A percentile compares a stretch with the other conserved stretches of the same genome.
Conservation (phyloP, 2,113 vertebrate genomes). For the Ovis aries region DNA sequence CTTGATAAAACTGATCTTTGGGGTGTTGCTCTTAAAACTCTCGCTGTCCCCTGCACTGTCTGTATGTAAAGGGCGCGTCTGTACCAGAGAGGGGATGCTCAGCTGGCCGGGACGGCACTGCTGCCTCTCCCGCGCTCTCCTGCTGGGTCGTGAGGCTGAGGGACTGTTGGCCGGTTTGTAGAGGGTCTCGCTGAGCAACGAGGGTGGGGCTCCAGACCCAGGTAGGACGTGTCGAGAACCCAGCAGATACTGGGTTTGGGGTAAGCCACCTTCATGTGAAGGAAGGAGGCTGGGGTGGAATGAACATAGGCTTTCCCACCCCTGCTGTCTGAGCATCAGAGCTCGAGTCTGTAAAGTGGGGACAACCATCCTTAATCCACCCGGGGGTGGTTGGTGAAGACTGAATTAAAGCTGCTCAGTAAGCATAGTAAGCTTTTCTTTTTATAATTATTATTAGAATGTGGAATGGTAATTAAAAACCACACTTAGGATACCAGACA, state of each 20-base stretch:
- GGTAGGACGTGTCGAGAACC: neutral
- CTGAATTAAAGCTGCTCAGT: neutral
- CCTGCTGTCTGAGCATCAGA: neutral
- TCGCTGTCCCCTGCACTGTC: neutral
- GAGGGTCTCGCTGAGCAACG: neutral
- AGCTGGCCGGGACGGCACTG: fast-evolving
- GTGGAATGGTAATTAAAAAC: neutral
- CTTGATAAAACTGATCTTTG: neutral
- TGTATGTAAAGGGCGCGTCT: neutral
- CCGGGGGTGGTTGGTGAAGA: neutral
- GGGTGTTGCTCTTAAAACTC: neutral
- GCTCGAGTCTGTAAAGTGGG: neutral
- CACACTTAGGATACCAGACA: neutral
- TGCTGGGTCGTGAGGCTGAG: fast-evolving
- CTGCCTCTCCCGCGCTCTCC: fast-evolving
- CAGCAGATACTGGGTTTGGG: too few species aligned
- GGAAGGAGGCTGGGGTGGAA: too few species aligned
- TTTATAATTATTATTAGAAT: neutral
- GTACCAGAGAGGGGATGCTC: neutral
- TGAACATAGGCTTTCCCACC: neutral
- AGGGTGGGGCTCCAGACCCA: neutral
- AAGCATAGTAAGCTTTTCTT: neutral
- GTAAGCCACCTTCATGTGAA: neutral
- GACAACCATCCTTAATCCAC: too few species aligned
- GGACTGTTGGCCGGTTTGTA: neutral